Evolutionary conservation across 2,888 invertebrate genomes (phyloP), one percentile per base, ranked within the genome.

Genomic region (Vesta saturnalis): DNA sequence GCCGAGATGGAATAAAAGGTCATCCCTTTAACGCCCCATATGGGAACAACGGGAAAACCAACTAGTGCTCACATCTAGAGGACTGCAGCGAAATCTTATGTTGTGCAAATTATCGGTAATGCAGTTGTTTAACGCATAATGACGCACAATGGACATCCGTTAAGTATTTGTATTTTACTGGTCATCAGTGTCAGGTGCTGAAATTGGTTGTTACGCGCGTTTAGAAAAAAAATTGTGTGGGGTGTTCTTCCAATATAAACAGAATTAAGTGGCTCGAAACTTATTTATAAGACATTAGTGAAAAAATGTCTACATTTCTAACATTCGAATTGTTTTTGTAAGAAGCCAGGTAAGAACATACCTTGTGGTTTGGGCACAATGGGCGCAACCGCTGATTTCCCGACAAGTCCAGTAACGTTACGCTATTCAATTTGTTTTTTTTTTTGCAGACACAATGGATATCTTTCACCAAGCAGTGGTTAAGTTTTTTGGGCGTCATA

Each of bases 1-100:
- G 6, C 22, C 54, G n/a, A 54, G 54, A 18, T 54, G 22, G 21
- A 52, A 52, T 52, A 46, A 46, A 30, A 6, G 30, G 30, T 30
- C 10, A 30, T 6, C 5, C 4, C 4, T 10, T 30, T 30, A 6
- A 30, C 10, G 30, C 4, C 5, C 10, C 1, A 49, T 49, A 43
- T 43, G 43, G 43, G 43, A 14, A 43, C 43, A 43, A 12, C 43
- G 12, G 4, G 43, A 43, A 43, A 43, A 43, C 12, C 4, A 43
- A 43, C 43, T 43, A 43, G 3, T 43, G 43, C 43, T 43, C 3
- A 43, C 43, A 43, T 43, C 43, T 43, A 43, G 43, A 43, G 43
- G 43, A 43, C 3, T 43, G 43, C 43, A 43, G 43, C 43, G n/a
- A n/a, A n/a, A 43, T n/a, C n/a, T n/a, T n/a, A n/a, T n/a, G n/a